phyloP scores from a whole-genome alignment of 2,113 vertebrate species.

The Probosciger aterrimus region DNA sequence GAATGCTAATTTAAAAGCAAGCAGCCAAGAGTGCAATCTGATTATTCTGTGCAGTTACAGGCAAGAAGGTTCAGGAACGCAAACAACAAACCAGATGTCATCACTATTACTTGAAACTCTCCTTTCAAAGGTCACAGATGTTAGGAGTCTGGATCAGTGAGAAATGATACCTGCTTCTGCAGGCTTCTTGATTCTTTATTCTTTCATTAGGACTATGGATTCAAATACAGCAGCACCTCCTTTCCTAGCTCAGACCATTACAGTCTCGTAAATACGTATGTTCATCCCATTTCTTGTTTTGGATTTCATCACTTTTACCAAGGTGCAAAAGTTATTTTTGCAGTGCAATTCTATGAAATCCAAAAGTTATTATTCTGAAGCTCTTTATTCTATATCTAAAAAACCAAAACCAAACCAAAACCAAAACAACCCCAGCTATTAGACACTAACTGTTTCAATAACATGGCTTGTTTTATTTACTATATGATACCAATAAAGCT shows the following conservation, averaged over 20 bases:
- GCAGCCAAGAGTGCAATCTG: background rate
- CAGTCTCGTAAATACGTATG: background rate
- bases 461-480: background rate
- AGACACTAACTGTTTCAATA: background rate
- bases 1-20: slow-evolving; percentile 16
- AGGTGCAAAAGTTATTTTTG: background rate
- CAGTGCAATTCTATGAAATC: background rate
- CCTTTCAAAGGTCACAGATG: background rate
- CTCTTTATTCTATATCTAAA: background rate
- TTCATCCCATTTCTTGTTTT: background rate
- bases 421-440: background rate
- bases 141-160: background rate
- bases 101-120: background rate
- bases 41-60: slow-evolving; percentile 3
- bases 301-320: background rate
- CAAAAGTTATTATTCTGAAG: background rate
- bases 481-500: background rate
- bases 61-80: background rate
- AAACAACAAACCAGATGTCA: background rate
- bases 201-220: background rate
- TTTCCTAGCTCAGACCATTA: background rate
- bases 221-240: background rate
- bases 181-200: background rate
- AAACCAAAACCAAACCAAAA: background rate
- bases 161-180: background rate